Evolutionary conservation across 2,888 invertebrate genomes (phyloP).

Genomic region (Oxyteleia sp.): DNA sequence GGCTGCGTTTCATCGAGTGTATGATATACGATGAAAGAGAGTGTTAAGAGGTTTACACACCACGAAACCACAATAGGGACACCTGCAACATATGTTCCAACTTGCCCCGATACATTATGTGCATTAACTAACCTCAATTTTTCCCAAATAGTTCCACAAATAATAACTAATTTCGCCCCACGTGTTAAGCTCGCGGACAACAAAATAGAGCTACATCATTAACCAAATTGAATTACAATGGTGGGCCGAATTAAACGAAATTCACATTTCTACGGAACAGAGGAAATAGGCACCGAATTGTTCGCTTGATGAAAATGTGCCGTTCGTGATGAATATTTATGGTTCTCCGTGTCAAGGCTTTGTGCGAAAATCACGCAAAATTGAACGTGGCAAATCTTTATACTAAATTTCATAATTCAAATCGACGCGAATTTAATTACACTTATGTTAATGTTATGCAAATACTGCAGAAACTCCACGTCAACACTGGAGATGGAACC

Average conservation of each 20-base stretch:
- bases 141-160: conserved; percentile 38
- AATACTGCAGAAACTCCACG: too few relatives aligned
- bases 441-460: too few relatives aligned
- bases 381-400: too few relatives aligned
- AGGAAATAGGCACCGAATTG: background rate
- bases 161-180: conserved; percentile 27
- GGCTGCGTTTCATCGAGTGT: conserved; percentile 15
- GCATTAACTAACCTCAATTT: conserved; percentile 59
- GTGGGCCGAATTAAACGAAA: conserved; percentile 17
- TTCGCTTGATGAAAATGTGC: conserved; percentile 4
- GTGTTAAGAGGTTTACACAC: conserved; percentile 50
- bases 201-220: conserved; percentile 22
- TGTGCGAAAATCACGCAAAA: too few relatives aligned
- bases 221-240: conserved; percentile 15
- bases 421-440: too few relatives aligned
- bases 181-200: conserved; percentile 1
- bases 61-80: conserved; percentile 46
- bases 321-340: conserved; percentile 26
- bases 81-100: conserved; percentile 57
- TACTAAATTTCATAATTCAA: too few relatives aligned
- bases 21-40: conserved; percentile 30
- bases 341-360: background rate
- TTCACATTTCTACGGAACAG: background rate
- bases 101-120: conserved; percentile 43
- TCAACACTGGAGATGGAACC: too few relatives aligned